These are phyloP conservation scores for Dorcus parallelipipedus DNA, from an alignment of 2,888 invertebrate species.

Conservation along the genomic window DNA sequence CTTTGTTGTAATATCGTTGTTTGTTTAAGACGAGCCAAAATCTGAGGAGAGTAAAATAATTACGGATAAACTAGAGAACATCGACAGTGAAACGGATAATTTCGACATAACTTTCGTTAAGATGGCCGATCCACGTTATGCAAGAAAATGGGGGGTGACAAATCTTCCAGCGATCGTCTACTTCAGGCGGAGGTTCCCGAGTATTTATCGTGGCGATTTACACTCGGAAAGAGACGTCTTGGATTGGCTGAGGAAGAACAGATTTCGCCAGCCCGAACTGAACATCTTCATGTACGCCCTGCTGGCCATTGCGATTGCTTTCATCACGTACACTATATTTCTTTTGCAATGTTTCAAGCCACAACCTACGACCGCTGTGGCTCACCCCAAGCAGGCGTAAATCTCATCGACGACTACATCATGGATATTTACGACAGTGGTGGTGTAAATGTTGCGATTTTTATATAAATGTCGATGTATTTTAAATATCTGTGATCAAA, in stretches of 20 bases:
- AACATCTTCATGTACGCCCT: constrained; percentile 93
- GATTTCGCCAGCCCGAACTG: constrained; percentile 88
- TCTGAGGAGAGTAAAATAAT: constrained; percentile 78
- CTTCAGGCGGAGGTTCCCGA: constrained; percentile 87
- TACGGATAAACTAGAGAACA: constrained; percentile 82
- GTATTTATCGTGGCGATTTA: constrained; percentile 87
- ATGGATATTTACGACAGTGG: not conserved
- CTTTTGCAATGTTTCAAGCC: constrained; percentile 85
- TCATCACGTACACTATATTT: constrained; percentile 87
- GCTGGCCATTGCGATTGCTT: constrained; percentile 79
- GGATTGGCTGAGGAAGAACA: constrained; percentile 90
- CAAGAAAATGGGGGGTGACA: constrained; percentile 90
- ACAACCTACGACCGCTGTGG: constrained; percentile 58
- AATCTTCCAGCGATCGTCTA: constrained; percentile 89
- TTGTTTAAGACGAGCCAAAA: constrained; percentile 71
- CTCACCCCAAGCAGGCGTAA: constrained; percentile 67
- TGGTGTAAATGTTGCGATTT: not conserved
- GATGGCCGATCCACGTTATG: constrained; percentile 88
- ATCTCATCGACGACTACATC: not conserved
- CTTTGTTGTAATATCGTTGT: not conserved
- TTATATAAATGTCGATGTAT: not conserved
- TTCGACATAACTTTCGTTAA: constrained; percentile 92
- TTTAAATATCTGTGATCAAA: too few species aligned
- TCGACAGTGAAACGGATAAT: constrained; percentile 92
- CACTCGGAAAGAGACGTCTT: constrained; percentile 81